Percentiles rank a stretch among this genome's conserved stretches.
Evolutionary conservation across 37 sponge, comb jelly and placozoan genomes (phyloP).

Genomic region (Corticium candelabrum): DNA sequence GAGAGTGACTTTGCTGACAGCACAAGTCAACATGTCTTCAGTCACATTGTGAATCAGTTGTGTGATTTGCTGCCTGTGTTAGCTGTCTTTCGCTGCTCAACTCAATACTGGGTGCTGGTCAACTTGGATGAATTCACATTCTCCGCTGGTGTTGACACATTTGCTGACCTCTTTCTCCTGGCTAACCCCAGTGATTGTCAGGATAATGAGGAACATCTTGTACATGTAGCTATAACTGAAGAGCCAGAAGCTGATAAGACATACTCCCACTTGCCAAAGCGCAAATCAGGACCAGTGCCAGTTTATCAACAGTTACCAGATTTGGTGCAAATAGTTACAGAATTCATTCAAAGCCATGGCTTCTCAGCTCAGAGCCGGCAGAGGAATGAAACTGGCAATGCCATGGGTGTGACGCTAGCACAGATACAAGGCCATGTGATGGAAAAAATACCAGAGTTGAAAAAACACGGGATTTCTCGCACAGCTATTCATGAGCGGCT

Average conservation of each 20-base stretch:
- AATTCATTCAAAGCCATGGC: constrained; percentile 16
- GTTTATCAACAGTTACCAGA: not conserved
- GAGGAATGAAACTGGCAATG: not conserved
- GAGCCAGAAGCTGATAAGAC: not conserved
- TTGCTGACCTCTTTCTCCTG: not conserved
- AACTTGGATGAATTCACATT: not conserved
- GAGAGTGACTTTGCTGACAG: not conserved
- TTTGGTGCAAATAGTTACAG: not conserved
- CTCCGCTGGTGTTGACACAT: not conserved
- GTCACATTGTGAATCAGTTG: not conserved
- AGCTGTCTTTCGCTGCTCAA: not conserved
- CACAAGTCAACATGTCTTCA: not conserved
- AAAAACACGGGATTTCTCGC: constrained; percentile 1
- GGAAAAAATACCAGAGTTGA: constrained; percentile 11
- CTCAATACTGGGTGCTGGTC: not conserved
- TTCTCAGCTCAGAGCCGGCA: constrained; percentile 16
- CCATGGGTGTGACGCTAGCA: constrained; percentile 12
- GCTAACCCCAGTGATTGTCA: no score
- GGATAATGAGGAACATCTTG: not conserved
- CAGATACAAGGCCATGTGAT: constrained; percentile 16
- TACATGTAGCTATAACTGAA: not conserved
- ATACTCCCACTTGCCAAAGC: not conserved
- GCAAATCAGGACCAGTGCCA: not conserved
- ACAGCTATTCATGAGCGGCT: constrained; percentile 5
- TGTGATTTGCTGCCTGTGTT: not conserved